phyloP scores from a whole-genome alignment of 2,797 vertebrate species.

The Liparis tanakae region DNA sequence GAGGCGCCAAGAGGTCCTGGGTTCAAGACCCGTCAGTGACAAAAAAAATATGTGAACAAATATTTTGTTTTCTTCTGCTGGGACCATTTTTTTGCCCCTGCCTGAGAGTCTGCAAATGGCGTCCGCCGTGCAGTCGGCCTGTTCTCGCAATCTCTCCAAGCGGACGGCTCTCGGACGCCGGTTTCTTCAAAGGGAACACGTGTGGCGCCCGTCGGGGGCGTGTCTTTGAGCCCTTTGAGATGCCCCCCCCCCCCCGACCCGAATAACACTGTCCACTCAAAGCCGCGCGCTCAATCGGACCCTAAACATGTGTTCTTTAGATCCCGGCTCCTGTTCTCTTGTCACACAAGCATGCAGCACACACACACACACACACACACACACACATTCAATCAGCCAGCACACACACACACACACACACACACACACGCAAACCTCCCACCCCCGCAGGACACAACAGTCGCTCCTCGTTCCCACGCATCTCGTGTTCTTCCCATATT shows the following conservation, averaged over 20 bases:
- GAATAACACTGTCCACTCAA: conserved; percentile 72
- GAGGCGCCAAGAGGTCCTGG: no score
- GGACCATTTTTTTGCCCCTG: no score
- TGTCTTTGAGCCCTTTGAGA: conserved; percentile 74
- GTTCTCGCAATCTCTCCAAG: conserved; percentile 38
- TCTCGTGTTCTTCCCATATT: conserved; percentile 77
- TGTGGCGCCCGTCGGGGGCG: conserved; percentile 38
- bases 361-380: conserved; percentile 43
- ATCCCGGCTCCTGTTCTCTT: conserved; percentile 72
- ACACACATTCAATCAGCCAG: conserved; percentile 47
- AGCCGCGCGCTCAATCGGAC: conserved; percentile 62
- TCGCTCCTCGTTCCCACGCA: conserved; percentile 75
- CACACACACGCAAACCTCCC: conserved; percentile 30
- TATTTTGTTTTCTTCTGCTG: no score
- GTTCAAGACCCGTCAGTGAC: no score
- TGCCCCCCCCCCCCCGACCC: conserved; percentile 65
- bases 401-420: conserved; percentile 6
- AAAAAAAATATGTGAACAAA: no score
- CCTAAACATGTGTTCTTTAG: conserved; percentile 77
- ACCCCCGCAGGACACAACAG: conserved; percentile 55
- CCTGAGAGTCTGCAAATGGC: conserved; percentile 13
- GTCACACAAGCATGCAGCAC: conserved; percentile 56
- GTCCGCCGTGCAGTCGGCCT: conserved; percentile 15
- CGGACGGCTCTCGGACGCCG: conserved; percentile 43
- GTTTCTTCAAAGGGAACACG: conserved; percentile 63